phyloP scores from a whole-genome alignment of 2,113 vertebrate genomes.

The Cavia aperea region DNA sequence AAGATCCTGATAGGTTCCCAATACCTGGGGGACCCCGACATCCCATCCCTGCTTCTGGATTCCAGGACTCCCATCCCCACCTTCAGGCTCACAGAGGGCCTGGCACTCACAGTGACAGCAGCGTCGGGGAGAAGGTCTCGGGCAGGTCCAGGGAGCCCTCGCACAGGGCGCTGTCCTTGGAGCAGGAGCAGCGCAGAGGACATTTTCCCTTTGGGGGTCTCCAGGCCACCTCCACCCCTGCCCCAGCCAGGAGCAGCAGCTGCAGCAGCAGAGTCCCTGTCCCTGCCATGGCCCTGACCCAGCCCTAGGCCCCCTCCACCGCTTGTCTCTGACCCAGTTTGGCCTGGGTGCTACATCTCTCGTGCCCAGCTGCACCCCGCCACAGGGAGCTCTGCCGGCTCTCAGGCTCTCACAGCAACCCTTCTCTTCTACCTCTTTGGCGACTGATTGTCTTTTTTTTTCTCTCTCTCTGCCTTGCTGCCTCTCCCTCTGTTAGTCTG shows the following conservation, averaged over 20 bases:
- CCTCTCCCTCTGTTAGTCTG: not conserved
- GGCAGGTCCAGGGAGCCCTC: conserved; percentile 71
- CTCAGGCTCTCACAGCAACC: not conserved
- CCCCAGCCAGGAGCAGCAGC: conserved; percentile 50
- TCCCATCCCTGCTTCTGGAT: not conserved
- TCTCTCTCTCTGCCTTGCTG: not conserved
- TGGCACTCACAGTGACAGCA: conserved; percentile 75
- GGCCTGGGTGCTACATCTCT: not conserved
- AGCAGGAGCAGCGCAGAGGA: conserved; percentile 70
- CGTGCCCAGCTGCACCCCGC: not conserved
- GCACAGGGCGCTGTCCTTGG: conserved; percentile 73
- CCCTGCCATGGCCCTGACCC: conserved; percentile 53
- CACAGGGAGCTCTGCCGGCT: not conserved
- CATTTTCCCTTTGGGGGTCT: conserved; percentile 70
- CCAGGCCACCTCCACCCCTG: not conserved
- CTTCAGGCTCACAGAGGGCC: not conserved
- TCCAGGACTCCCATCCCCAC: not conserved
- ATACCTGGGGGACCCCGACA: not conserved
- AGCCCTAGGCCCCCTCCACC: not conserved
- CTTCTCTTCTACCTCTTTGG: not conserved
- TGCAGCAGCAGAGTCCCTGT: conserved; percentile 15
- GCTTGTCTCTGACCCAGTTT: not conserved
- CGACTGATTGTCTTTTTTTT: not conserved
- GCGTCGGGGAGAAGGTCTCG: conserved; percentile 59
- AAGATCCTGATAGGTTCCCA: not conserved